phyloP scores from a whole-genome alignment of 2,888 invertebrate species.

The Drosophila atroscutellata region DNA sequence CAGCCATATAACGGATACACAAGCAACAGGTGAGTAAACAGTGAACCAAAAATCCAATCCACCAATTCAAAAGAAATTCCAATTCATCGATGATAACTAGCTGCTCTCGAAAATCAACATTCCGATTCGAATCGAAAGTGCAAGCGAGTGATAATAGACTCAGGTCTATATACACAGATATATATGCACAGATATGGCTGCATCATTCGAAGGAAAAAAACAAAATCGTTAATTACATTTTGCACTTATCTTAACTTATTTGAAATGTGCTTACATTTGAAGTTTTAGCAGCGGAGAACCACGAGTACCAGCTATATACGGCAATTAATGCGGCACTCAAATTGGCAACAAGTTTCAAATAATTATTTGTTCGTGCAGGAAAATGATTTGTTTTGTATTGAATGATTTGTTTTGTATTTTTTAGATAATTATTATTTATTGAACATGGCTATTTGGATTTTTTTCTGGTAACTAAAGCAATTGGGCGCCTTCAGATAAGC shows the following conservation, averaged over 20 bases:
- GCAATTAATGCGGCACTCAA: slow-evolving; percentile 1
- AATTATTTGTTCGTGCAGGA: background rate
- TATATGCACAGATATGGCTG: background rate
- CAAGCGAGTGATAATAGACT: too few species aligned
- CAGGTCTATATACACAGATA: background rate
- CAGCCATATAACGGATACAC: slow-evolving; percentile 57
- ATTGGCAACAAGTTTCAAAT: background rate
- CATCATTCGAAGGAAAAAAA: slow-evolving; percentile 5
- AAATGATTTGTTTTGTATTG: background rate
- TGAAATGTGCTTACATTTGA: background rate
- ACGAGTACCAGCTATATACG: background rate
- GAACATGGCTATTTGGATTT: background rate
- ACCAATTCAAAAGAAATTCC: background rate
- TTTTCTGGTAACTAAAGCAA: background rate
- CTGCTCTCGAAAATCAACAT: background rate
- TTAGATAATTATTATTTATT: background rate
- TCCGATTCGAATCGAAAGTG: background rate
- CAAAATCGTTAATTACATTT: background rate
- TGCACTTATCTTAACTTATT: slow-evolving; percentile 9
- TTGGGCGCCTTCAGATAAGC: background rate
- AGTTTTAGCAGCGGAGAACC: background rate
- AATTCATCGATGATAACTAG: background rate
- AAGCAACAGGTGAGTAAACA: slow-evolving; percentile 68
- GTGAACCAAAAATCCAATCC: background rate
- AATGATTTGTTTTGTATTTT: background rate